Percentiles rank a stretch among this genome's conserved stretches.
Evolutionary conservation across 2,888 invertebrate genomes (phyloP).

Genomic region (Coleophora flavipennella): DNA sequence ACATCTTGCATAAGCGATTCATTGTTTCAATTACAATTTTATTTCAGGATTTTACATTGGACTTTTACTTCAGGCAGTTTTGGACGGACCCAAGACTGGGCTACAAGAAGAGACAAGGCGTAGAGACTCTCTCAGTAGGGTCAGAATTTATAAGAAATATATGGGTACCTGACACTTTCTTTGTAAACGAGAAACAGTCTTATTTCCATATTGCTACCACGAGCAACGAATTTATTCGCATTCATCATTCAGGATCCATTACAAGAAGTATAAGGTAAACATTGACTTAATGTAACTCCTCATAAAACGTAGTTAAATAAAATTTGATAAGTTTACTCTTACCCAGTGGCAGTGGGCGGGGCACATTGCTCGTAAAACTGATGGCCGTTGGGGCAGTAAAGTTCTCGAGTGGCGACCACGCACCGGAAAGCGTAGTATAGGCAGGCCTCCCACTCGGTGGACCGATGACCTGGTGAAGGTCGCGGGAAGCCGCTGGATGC

Average conservation of each 20-base stretch:
- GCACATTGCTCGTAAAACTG: too few species aligned
- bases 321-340: too few species aligned
- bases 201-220: constrained; percentile 99
- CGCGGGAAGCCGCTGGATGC: too few species aligned
- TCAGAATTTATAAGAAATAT: constrained; percentile 97
- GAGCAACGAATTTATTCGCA: constrained; percentile 98
- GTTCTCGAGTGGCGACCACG: too few species aligned
- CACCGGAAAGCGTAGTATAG: too few species aligned
- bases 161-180: constrained; percentile 99
- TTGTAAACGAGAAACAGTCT: constrained; percentile 99
- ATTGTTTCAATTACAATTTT: background rate
- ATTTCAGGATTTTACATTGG: constrained; percentile 93
- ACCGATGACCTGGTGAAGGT: too few species aligned
- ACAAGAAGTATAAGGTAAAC: constrained; percentile 94
- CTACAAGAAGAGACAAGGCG: constrained; percentile 88
- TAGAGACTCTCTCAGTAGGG: constrained; percentile 92
- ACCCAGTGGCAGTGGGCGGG: too few species aligned
- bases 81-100: constrained; percentile 97
- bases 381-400: too few species aligned
- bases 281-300: too few species aligned
- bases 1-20: too few species aligned
- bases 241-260: constrained; percentile 94
- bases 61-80: constrained; percentile 99
- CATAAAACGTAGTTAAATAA: too few species aligned
- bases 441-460: too few species aligned